Percentiles rank a stretch among this genome's conserved stretches.
Conservation (phyloP, 2,888 invertebrate genomes). For the Lysandra coridon region DNA sequence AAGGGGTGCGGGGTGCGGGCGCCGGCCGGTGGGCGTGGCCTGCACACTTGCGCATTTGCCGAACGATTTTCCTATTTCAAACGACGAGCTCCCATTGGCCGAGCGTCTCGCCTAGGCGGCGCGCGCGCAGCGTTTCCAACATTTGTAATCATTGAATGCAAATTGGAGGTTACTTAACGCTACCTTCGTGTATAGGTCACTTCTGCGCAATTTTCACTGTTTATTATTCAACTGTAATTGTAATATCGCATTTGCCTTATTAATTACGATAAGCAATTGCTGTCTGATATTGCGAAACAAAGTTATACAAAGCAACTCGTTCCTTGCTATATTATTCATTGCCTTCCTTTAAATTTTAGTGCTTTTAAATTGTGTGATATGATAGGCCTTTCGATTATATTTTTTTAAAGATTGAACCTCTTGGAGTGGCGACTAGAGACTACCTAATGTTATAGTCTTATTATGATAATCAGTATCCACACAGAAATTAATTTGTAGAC, state of each 20-base stretch:
- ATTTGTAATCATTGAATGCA: conserved; percentile 31
- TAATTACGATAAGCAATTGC: conserved; percentile 21
- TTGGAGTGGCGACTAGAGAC: too few species aligned
- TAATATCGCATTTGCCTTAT: conserved; percentile 27
- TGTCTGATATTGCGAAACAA: conserved; percentile 23
- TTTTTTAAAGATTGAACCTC: too few species aligned
- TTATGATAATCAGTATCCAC: too few species aligned
- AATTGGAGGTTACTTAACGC: conserved; percentile 30
- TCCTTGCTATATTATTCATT: background rate
- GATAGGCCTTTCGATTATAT: too few species aligned
- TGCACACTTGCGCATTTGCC: conserved; percentile 15
- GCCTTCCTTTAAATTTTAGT: background rate
- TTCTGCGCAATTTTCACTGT: conserved; percentile 34
- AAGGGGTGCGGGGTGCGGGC: conserved; percentile 41
- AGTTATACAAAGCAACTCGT: background rate
- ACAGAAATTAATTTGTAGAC: too few species aligned
- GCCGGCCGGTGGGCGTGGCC: conserved; percentile 56
- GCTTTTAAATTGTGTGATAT: too few species aligned
- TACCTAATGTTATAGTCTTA: too few species aligned
- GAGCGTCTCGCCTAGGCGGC: conserved; percentile 36
- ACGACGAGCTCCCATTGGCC: conserved; percentile 34
- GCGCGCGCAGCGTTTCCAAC: conserved; percentile 35
- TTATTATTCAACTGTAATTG: conserved; percentile 36
- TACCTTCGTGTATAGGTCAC: conserved; percentile 35
- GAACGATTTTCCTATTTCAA: conserved; percentile 29